Percentiles rank a stretch among this genome's conserved stretches.
phyloP scores from a whole-genome alignment of 2,888 invertebrate genomes.

The Lathronympha strigana region DNA sequence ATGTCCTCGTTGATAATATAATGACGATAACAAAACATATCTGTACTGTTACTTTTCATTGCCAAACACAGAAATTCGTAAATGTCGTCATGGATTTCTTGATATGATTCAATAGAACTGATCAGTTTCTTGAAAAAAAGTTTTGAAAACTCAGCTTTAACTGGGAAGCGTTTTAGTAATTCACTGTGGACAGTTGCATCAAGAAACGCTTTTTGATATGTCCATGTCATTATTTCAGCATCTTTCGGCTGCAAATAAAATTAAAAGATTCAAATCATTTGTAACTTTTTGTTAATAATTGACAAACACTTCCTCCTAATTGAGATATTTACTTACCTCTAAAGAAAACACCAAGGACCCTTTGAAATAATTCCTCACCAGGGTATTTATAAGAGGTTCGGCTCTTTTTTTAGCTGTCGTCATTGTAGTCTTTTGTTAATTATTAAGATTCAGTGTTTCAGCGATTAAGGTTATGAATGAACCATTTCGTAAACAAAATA shows the following conservation, averaged over 20 bases:
- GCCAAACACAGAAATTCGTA: slow-evolving; percentile 84
- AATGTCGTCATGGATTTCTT: slow-evolving; percentile 87
- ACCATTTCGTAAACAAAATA: not conserved
- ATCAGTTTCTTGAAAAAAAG: slow-evolving; percentile 87
- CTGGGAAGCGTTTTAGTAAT: slow-evolving; percentile 84
- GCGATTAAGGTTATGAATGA: slow-evolving; percentile 5
- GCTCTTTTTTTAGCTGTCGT: not conserved
- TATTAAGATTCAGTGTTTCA: not conserved
- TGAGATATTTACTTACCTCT: slow-evolving; percentile 48
- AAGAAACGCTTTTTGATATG: slow-evolving; percentile 84
- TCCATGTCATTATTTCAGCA: slow-evolving; percentile 67
- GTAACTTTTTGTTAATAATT: not conserved
- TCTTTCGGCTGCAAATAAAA: slow-evolving; percentile 59
- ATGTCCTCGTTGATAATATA: slow-evolving; percentile 77
- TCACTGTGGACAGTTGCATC: slow-evolving; percentile 82
- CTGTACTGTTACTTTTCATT: slow-evolving; percentile 65
- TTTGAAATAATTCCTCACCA: slow-evolving; percentile 53
- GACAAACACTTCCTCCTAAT: not conserved
- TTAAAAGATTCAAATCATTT: not conserved
- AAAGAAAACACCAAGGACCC: slow-evolving; percentile 54
- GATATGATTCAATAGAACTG: slow-evolving; percentile 78
- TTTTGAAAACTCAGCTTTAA: slow-evolving; percentile 85
- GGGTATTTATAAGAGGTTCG: slow-evolving; percentile 24
- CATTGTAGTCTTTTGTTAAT: slow-evolving; percentile 16
- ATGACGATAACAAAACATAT: slow-evolving; percentile 85